Conservation (phyloP, 2,113 vertebrate species). For the Corythornis vintsioides region DNA sequence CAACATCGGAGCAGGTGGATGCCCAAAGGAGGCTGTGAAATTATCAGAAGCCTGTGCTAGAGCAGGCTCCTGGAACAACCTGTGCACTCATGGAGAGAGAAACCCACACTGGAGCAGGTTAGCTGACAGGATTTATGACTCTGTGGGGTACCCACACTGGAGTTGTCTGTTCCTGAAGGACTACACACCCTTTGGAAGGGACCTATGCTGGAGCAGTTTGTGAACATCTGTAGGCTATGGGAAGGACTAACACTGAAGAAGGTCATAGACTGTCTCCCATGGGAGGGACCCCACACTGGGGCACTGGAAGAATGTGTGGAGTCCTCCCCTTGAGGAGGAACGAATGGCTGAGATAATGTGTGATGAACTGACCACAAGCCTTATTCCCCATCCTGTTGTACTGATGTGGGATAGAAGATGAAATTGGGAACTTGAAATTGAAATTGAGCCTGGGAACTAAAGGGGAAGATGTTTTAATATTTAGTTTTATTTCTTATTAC, state of each 20-base stretch:
- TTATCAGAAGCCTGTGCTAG: fast-evolving
- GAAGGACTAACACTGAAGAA: neutral
- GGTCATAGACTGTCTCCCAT: neutral
- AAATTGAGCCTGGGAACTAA: no score
- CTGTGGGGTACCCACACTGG: neutral
- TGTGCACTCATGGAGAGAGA: neutral
- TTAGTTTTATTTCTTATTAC: no score
- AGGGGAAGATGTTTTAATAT: neutral
- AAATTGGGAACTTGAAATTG: neutral
- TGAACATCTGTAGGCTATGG: neutral
- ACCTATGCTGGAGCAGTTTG: neutral
- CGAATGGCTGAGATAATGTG: fast-evolving
- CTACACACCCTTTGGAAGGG: neutral
- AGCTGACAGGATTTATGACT: neutral
- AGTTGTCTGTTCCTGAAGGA: neutral
- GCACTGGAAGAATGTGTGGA: neutral
- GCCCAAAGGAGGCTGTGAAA: neutral
- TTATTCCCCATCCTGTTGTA: no score
- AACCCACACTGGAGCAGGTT: neutral
- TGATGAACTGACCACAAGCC: neutral
- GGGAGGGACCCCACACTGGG: neutral
- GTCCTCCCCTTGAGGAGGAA: neutral
- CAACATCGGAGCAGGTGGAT: fast-evolving
- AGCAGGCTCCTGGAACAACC: neutral
- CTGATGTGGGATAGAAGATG: no score